These are phyloP conservation scores for Diplodus sargus DNA, from an alignment of 2,797 vertebrate genomes.

Conservation along the genomic window DNA sequence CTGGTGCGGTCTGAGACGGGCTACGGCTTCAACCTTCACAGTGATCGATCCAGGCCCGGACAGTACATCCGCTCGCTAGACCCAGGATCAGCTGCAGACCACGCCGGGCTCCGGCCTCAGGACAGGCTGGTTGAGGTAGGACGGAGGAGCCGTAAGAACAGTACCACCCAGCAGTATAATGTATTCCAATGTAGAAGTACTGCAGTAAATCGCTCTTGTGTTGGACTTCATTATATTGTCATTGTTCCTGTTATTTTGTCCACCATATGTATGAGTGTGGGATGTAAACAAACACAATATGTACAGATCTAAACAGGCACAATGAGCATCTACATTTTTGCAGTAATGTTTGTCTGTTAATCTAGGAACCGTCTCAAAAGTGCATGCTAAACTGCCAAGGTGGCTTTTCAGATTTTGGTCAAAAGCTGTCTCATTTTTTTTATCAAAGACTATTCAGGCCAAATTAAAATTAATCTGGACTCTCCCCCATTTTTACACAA, in stretches of 20 bases:
- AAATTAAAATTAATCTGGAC: neutral
- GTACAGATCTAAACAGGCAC: neutral
- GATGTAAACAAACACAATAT: neutral
- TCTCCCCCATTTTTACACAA: neutral
- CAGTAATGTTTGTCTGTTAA: neutral
- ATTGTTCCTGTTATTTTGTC: neutral
- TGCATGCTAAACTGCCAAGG: neutral
- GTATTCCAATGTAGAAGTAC: neutral
- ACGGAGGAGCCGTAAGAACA: neutral
- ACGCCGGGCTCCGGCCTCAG: constrained; percentile 91
- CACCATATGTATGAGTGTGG: neutral
- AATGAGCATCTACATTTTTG: neutral
- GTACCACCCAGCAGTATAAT: neutral
- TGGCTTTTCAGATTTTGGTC: neutral
- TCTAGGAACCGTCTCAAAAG: neutral
- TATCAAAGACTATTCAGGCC: neutral
- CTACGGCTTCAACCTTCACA: constrained; percentile 99
- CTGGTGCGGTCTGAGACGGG: constrained; percentile 89
- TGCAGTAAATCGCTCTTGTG: neutral
- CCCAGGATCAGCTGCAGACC: constrained; percentile 89
- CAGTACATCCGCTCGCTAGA: constrained; percentile 97
- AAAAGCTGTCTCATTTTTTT: neutral
- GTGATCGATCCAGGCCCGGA: constrained; percentile 92
- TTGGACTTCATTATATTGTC: neutral
- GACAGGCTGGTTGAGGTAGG: constrained; percentile 95